These are phyloP conservation scores for Drosophila kokeensis DNA, from an alignment of 2,888 invertebrate genomes.

Conservation along the genomic window DNA sequence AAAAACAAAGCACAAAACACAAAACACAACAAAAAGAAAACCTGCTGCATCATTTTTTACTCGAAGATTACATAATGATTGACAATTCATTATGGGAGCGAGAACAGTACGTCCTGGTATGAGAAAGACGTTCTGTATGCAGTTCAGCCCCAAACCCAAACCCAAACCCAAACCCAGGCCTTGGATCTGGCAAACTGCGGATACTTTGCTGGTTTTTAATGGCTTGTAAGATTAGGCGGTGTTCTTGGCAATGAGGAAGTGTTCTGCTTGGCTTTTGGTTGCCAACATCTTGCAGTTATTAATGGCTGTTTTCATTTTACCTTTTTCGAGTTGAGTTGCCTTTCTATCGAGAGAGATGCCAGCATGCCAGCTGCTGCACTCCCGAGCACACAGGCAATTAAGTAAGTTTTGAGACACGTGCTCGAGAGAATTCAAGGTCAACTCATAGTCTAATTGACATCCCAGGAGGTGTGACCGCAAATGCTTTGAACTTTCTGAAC, in stretches of 20 bases:
- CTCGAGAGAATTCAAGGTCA: conserved; percentile 55
- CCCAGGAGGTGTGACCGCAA: conserved; percentile 69
- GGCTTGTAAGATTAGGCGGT: conserved; percentile 67
- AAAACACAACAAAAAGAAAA: conserved; percentile 36
- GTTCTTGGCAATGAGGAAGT: conserved; percentile 67
- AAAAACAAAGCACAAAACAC: conserved; percentile 8
- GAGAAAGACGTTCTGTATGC: conserved; percentile 18
- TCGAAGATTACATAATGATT: conserved; percentile 80
- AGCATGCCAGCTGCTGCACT: not conserved
- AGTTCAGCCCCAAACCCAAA: conserved; percentile 10
- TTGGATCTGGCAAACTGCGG: conserved; percentile 15
- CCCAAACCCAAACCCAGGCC: conserved; percentile 13
- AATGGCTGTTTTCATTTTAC: conserved; percentile 54
- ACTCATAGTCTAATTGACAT: conserved; percentile 64
- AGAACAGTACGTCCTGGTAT: conserved; percentile 20
- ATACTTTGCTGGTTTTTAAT: conserved; percentile 57
- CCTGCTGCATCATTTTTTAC: conserved; percentile 79
- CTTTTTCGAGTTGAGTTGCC: conserved; percentile 14
- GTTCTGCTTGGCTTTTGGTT: conserved; percentile 28
- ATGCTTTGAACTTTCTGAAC: conserved; percentile 64
- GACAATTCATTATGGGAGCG: conserved; percentile 76
- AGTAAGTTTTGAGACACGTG: conserved; percentile 31
- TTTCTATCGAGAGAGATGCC: not conserved
- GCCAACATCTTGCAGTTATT: conserved; percentile 54
- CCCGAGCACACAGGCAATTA: conserved; percentile 11